A percentile compares a stretch with the other conserved stretches of the same genome.
Conservation (phyloP, 2,888 invertebrate genomes). For the Rhopalosiphum nymphaeae region DNA sequence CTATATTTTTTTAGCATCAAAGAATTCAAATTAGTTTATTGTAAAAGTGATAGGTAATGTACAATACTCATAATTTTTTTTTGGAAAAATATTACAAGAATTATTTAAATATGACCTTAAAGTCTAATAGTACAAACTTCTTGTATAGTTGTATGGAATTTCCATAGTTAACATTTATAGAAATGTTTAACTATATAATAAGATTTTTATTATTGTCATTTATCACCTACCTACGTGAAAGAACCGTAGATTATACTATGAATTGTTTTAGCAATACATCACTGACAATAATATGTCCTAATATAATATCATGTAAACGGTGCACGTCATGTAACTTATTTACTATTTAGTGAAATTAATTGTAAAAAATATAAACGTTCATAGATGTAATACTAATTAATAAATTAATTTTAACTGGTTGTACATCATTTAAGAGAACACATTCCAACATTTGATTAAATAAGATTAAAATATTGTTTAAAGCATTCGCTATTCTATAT, state of each 20-base stretch:
- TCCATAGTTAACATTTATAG: no score
- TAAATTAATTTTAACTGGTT: neutral
- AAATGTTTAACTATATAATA: no score
- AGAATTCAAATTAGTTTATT: no score
- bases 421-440: neutral
- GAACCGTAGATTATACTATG: neutral
- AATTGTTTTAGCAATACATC: neutral
- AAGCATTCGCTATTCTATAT: neutral
- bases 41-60: no score
- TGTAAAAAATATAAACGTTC: neutral
- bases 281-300: neutral
- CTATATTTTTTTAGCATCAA: no score
- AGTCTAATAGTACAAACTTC: no score
- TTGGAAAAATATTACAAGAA: no score
- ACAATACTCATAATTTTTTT: no score
- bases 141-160: no score
- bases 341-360: neutral
- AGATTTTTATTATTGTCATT: neutral
- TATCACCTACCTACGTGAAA: neutral
- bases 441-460: neutral
- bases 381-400: neutral
- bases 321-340: neutral
- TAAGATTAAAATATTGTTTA: neutral
- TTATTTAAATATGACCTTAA: no score
- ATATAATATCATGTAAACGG: neutral